These are phyloP conservation scores for Argopecten irradians DNA, from an alignment of 1,140 invertebrate genomes.

Conservation along the genomic window DNA sequence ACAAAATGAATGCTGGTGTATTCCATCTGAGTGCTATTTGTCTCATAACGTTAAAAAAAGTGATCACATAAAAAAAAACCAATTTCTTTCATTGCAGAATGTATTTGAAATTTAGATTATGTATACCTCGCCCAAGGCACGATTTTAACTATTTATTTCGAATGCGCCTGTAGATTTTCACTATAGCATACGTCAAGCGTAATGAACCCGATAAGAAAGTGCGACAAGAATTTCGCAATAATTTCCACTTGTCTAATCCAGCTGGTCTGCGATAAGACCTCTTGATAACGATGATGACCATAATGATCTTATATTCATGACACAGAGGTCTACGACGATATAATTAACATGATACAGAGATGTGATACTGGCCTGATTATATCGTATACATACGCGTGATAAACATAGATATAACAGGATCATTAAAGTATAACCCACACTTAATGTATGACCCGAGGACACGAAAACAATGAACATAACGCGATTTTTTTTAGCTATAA, in stretches of 20 bases:
- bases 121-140: background rate
- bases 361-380: background rate
- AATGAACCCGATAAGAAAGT: constrained; percentile 12
- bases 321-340: background rate
- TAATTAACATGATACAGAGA: background rate
- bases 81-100: background rate
- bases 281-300: background rate
- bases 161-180: background rate
- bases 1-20: too few relatives aligned
- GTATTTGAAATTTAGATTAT: background rate
- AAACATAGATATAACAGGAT: background rate
- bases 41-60: background rate
- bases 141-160: background rate
- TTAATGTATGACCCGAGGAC: background rate
- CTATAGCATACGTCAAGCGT: background rate
- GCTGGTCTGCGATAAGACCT: background rate
- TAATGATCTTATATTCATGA: constrained; percentile 18
- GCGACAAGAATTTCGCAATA: background rate
- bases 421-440: background rate
- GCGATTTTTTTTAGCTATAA: background rate
- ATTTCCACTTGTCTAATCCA: background rate
- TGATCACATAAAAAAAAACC: background rate
- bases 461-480: background rate
- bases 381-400: background rate
- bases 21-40: background rate